A percentile compares a stretch with the other conserved stretches of the same genome.
Evolutionary conservation across 2,888 invertebrate genomes (phyloP).

Genomic region (Dexiosoma caninum): DNA sequence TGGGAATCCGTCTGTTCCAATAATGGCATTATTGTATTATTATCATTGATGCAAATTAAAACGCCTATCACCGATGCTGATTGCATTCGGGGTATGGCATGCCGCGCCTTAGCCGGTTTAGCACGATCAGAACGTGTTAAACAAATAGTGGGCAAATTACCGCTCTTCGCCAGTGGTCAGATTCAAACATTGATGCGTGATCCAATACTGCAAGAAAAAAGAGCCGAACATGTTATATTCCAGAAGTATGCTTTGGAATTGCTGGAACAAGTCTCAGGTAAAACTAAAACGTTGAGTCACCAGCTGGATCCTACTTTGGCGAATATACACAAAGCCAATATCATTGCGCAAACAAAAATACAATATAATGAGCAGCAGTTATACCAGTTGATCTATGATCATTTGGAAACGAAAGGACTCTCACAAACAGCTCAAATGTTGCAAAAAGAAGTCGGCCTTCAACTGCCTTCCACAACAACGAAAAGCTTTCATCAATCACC

Average conservation of each 20-base stretch:
- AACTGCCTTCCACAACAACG: slow-evolving; percentile 72
- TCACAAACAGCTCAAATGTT: slow-evolving; percentile 85
- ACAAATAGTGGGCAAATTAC: slow-evolving; percentile 96
- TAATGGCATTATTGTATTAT: slow-evolving; percentile 96
- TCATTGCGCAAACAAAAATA: slow-evolving; percentile 97
- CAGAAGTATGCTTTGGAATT: slow-evolving; percentile 95
- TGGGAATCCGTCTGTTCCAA: slow-evolving; percentile 97
- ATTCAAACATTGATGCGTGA: slow-evolving; percentile 97
- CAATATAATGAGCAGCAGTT: slow-evolving; percentile 96
- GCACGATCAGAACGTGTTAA: slow-evolving; percentile 94
- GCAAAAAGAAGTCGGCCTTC: slow-evolving; percentile 86
- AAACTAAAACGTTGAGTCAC: slow-evolving; percentile 86
- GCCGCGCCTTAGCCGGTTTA: slow-evolving; percentile 93
- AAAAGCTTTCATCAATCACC: slow-evolving; percentile 77
- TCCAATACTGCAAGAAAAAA: slow-evolving; percentile 97
- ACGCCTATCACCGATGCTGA: slow-evolving; percentile 98
- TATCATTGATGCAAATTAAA: slow-evolving; percentile 93
- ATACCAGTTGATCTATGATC: slow-evolving; percentile 93
- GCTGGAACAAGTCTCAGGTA: slow-evolving; percentile 93
- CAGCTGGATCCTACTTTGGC: slow-evolving; percentile 92
- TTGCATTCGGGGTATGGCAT: slow-evolving; percentile 93
- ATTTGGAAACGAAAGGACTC: slow-evolving; percentile 88
- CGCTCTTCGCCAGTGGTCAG: slow-evolving; percentile 94
- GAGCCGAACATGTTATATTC: slow-evolving; percentile 96
- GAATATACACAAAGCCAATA: slow-evolving; percentile 94